Evolutionary conservation across 2,797 vertebrate species (phyloP).

Genomic region (Acanthopagrus latus): DNA sequence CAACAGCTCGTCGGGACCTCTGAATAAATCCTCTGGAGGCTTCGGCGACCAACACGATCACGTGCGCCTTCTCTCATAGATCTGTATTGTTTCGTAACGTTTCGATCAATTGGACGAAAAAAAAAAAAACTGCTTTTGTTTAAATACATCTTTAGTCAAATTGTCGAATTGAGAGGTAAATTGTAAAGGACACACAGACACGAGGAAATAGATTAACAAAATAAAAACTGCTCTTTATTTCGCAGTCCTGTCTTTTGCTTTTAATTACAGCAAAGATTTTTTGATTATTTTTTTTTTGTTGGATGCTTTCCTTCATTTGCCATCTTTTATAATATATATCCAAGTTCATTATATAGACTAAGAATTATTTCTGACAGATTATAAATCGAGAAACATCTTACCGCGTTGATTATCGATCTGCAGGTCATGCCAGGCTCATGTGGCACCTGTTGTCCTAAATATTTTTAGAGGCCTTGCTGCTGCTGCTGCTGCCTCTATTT

Average conservation of each 20-base stretch:
- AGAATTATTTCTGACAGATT: neutral
- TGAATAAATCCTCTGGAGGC: conserved; percentile 53
- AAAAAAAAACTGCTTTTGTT: neutral
- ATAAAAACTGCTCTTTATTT: conserved; percentile 9
- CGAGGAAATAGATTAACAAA: conserved; percentile 13
- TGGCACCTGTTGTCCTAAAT: conserved; percentile 68
- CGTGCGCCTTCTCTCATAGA: neutral
- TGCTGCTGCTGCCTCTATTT: conserved; percentile 10
- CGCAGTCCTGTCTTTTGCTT: neutral
- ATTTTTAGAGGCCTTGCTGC: conserved; percentile 40
- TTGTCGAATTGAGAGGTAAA: neutral
- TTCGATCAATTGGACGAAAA: conserved; percentile 15
- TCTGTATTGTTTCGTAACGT: neutral
- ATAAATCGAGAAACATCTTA: conserved; percentile 9
- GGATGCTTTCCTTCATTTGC: neutral
- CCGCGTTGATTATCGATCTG: conserved; percentile 53
- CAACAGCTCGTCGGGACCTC: conserved; percentile 56
- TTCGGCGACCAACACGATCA: conserved; percentile 21
- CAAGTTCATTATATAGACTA: neutral
- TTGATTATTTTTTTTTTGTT: no score
- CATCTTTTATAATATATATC: neutral
- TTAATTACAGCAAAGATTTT: neutral
- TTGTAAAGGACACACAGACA: neutral
- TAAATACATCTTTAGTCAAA: conserved; percentile 1
- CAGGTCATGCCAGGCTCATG: conserved; percentile 26